phyloP scores from a whole-genome alignment of 2,888 invertebrate genomes.

The Stratiomys singularior region DNA sequence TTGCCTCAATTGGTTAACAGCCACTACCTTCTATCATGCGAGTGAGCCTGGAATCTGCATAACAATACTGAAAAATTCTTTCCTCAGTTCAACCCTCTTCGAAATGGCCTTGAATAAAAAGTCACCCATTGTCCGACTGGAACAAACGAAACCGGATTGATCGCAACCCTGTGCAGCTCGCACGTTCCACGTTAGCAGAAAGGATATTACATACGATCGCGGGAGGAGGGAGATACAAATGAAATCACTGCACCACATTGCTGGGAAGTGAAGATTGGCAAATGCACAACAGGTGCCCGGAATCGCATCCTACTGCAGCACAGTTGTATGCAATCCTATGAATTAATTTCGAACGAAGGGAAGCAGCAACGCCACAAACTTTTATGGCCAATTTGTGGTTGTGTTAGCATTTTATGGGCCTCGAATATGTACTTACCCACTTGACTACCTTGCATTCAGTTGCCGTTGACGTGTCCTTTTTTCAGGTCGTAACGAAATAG shows the following conservation, averaged over 20 bases:
- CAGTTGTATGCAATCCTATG: slow-evolving; percentile 22
- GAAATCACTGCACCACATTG: slow-evolving; percentile 18
- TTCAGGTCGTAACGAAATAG: slow-evolving; percentile 16
- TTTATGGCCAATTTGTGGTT: slow-evolving; percentile 38
- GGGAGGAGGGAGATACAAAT: background rate
- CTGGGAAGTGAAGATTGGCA: slow-evolving; percentile 2
- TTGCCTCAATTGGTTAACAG: too few relatives aligned
- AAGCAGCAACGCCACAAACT: slow-evolving; percentile 28
- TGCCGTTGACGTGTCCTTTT: background rate
- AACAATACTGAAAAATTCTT: too few relatives aligned
- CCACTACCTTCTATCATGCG: too few relatives aligned
- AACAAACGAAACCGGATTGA: too few relatives aligned
- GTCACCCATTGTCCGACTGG: too few relatives aligned
- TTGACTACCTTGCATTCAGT: slow-evolving; percentile 23
- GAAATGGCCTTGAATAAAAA: too few relatives aligned
- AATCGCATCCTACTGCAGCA: slow-evolving; percentile 20
- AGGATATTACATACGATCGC: background rate
- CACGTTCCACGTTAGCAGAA: background rate
- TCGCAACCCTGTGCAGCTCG: background rate
- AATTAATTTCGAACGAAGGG: slow-evolving; percentile 26
- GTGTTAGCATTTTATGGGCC: slow-evolving; percentile 36
- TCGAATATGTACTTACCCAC: slow-evolving; percentile 34
- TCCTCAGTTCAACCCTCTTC: too few relatives aligned
- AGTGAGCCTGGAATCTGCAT: too few relatives aligned
- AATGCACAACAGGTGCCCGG: slow-evolving; percentile 40